A percentile compares a stretch with the other conserved stretches of the same genome.
These are phyloP conservation scores for Syngnathoides biaculeatus DNA, from an alignment of 2,113 vertebrate genomes.

Conservation along the genomic window DNA sequence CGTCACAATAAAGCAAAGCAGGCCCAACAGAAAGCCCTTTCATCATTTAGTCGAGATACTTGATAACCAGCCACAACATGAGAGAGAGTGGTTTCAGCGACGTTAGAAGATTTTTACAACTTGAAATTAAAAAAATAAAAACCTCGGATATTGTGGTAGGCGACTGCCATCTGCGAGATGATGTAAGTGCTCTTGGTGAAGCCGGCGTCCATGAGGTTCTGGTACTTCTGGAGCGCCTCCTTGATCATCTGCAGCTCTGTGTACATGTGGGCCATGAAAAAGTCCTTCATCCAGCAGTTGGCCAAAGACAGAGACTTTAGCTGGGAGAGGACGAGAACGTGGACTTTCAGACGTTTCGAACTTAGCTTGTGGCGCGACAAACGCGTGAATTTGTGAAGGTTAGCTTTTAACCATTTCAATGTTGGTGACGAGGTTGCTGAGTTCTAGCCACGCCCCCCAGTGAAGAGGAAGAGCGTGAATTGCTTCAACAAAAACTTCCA, in stretches of 20 bases:
- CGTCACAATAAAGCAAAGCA: neutral
- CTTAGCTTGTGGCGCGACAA: neutral
- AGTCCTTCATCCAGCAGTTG: conserved; percentile 96
- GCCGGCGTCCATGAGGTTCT: conserved; percentile 92
- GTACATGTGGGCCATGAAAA: conserved; percentile 98
- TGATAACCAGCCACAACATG: too few species aligned
- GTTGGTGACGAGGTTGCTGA: conserved; percentile 96
- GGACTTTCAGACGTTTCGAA: neutral
- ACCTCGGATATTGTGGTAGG: conserved; percentile 98
- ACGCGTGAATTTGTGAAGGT: neutral
- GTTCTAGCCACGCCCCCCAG: conserved; percentile 97
- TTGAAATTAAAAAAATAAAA: too few species aligned
- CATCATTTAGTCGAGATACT: too few species aligned
- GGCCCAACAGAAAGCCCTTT: neutral
- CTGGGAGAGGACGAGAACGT: too few species aligned
- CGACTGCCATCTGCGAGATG: conserved; percentile 97
- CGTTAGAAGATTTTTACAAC: conserved; percentile 1
- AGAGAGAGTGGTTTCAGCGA: neutral
- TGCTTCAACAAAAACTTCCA: conserved; percentile 93
- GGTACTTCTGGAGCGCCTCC: conserved; percentile 96
- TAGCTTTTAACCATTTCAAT: conserved; percentile 88
- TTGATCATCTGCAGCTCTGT: conserved; percentile 98
- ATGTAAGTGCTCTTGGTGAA: conserved; percentile 98
- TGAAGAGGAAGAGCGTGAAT: conserved; percentile 90
- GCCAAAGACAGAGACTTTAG: conserved; percentile 95